phyloP scores from a whole-genome alignment of 2,888 invertebrate species.

The Pristionchus arcanus region DNA sequence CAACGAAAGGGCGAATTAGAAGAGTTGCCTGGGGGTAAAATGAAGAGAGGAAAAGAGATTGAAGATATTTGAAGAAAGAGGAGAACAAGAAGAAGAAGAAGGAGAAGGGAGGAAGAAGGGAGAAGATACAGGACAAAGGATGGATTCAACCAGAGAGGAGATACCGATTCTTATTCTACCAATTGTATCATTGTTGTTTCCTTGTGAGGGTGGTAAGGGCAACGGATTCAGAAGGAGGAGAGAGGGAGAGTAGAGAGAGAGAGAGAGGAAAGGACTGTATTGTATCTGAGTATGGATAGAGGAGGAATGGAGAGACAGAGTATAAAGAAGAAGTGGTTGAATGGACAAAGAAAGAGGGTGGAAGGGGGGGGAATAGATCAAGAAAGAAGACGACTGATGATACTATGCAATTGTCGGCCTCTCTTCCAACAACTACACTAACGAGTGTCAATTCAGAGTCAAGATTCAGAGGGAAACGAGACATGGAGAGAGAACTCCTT shows the following conservation, averaged over 20 bases:
- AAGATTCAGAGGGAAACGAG: not conserved
- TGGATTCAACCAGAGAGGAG: not conserved
- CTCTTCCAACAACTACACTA: not conserved
- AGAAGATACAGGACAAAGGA: not conserved
- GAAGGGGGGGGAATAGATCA: slow-evolving; percentile 36
- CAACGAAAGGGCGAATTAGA: slow-evolving; percentile 23
- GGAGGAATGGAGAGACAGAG: not conserved
- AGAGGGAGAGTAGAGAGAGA: too few species aligned
- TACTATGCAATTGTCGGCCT: slow-evolving; percentile 38
- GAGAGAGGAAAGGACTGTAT: not conserved
- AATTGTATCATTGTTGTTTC: not conserved
- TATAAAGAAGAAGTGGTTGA: not conserved
- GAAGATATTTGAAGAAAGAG: slow-evolving; percentile 2
- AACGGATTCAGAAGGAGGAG: not conserved
- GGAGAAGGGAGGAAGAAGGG: not conserved
- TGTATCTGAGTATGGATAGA: not conserved
- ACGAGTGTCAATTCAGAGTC: slow-evolving; percentile 34
- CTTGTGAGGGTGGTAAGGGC: not conserved
- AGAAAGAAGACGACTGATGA: slow-evolving; percentile 20
- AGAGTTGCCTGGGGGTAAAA: not conserved
- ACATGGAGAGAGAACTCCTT: slow-evolving; percentile 36
- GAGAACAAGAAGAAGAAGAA: slow-evolving; percentile 25
- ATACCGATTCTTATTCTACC: not conserved
- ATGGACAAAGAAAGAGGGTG: slow-evolving; percentile 41
- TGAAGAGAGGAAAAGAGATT: not conserved